Evolutionary conservation across 2,888 invertebrate species (phyloP).

Genomic region (Aphodius sticticus): DNA sequence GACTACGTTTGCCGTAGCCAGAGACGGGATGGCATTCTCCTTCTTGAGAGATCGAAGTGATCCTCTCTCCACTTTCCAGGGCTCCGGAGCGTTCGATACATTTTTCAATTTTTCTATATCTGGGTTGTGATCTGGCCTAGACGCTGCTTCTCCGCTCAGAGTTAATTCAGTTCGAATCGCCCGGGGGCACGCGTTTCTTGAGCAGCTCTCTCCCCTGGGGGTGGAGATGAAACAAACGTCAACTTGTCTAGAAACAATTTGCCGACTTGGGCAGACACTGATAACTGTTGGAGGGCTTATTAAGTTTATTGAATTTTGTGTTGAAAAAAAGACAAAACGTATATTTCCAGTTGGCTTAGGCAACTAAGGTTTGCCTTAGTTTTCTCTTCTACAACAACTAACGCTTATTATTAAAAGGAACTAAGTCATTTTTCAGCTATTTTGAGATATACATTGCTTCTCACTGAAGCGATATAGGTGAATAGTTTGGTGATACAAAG

Average conservation of each 20-base stretch:
- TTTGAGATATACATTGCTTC: too few species aligned
- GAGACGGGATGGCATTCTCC: neutral
- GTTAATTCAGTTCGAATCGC: neutral
- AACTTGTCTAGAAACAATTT: neutral
- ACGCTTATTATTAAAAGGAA: too few species aligned
- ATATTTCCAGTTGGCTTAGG: too few species aligned
- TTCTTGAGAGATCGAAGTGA: neutral
- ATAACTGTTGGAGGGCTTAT: neutral
- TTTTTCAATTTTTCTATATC: neutral
- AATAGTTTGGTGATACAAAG: too few species aligned
- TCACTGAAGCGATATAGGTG: too few species aligned
- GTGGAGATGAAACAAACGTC: neutral
- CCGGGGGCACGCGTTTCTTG: neutral
- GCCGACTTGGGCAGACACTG: neutral
- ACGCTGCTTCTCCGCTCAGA: neutral
- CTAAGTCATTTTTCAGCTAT: too few species aligned
- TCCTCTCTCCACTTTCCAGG: neutral
- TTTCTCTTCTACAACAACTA: too few species aligned
- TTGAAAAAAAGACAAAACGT: too few species aligned
- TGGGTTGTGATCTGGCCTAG: neutral
- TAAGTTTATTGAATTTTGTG: too few species aligned
- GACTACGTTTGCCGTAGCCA: neutral
- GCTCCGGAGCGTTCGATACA: neutral
- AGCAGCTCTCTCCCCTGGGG: neutral
- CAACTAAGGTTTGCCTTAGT: too few species aligned